A percentile compares a stretch with the other conserved stretches of the same genome.
Conservation (phyloP, 2,888 invertebrate species). For the Pristionchus mayeri region DNA sequence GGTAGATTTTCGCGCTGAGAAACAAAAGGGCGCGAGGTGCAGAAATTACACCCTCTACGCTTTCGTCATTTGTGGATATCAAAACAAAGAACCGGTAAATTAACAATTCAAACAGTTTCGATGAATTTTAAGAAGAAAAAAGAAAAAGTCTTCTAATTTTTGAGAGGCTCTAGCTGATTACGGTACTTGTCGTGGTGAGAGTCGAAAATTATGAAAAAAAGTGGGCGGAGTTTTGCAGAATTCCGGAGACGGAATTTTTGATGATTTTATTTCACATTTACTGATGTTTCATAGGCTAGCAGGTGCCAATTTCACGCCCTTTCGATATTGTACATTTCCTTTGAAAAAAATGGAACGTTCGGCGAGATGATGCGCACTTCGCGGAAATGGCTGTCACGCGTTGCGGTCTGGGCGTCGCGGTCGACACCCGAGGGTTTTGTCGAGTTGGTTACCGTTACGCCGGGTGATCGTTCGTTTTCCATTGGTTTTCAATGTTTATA, state of each 20-base stretch:
- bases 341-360: too few relatives aligned
- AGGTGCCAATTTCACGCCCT: too few relatives aligned
- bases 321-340: too few relatives aligned
- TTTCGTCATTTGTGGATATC: too few relatives aligned
- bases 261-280: too few relatives aligned
- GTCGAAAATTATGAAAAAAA: neutral
- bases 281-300: too few relatives aligned
- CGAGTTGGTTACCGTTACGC: constrained; percentile 48
- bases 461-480: neutral
- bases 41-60: too few relatives aligned
- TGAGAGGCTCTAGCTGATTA: constrained; percentile 20
- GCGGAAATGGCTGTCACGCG: neutral
- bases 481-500: neutral
- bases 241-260: too few relatives aligned
- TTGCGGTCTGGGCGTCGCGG: constrained; percentile 42
- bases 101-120: neutral
- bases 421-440: constrained; percentile 12
- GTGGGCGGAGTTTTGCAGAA: too few relatives aligned
- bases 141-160: constrained; percentile 45
- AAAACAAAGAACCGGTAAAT: too few relatives aligned
- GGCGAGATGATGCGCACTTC: too few relatives aligned
- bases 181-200: constrained; percentile 9
- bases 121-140: neutral
- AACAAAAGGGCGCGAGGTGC: too few relatives aligned
- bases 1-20: neutral